A percentile compares a stretch with the other conserved stretches of the same genome.
phyloP scores from a whole-genome alignment of 2,113 vertebrate genomes.

The Dermatemys mawii region DNA sequence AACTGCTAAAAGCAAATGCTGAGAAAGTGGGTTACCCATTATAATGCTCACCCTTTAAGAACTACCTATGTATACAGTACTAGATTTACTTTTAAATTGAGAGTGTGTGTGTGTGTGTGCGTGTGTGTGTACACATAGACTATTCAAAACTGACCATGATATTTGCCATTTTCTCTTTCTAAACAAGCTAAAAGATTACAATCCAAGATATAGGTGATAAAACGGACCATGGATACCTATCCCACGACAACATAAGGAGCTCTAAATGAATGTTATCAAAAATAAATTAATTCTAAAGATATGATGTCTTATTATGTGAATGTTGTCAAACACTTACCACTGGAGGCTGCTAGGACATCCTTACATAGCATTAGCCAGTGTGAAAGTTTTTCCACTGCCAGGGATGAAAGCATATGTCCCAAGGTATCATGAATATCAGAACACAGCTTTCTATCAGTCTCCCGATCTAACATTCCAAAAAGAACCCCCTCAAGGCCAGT shows the following conservation, averaged over 20 bases:
- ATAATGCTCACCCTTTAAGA: neutral
- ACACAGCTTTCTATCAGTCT: slow-evolving; percentile 96
- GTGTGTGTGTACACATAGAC: neutral
- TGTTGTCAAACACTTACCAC: slow-evolving; percentile 81
- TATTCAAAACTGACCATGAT: neutral
- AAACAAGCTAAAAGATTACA: neutral
- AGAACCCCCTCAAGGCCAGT: slow-evolving; percentile 96
- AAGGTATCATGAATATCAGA: slow-evolving; percentile 98
- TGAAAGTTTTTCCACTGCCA: slow-evolving; percentile 95
- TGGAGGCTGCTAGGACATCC: slow-evolving; percentile 96
- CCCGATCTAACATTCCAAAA: slow-evolving; percentile 97
- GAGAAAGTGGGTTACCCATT: neutral
- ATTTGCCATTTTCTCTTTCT: neutral
- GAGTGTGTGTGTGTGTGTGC: neutral
- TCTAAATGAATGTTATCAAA: neutral
- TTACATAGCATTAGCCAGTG: slow-evolving; percentile 99
- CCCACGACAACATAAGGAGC: neutral
- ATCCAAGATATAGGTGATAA: neutral
- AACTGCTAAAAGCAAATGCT: neutral
- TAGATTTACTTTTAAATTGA: neutral
- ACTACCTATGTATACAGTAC: neutral
- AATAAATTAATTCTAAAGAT: neutral
- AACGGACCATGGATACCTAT: neutral
- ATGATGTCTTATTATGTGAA: neutral
- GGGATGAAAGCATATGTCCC: slow-evolving; percentile 97